Conservation (phyloP, 2,797 vertebrate genomes). For the Acipenser transmontanus region DNA sequence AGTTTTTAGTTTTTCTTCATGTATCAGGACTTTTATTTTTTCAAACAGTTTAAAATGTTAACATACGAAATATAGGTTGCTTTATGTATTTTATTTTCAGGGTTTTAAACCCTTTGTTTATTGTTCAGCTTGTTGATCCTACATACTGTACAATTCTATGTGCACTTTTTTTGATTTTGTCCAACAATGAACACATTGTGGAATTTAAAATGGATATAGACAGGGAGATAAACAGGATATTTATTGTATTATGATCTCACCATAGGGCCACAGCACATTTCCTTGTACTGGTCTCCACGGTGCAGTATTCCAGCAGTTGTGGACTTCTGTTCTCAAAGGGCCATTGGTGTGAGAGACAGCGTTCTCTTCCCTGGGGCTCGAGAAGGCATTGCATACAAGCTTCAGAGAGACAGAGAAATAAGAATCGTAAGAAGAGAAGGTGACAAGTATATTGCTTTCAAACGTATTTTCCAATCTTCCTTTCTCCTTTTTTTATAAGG, state of each 20-base stretch:
- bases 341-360: not conserved
- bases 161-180: not conserved
- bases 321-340: not conserved
- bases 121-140: too few relatives aligned
- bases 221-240: too few relatives aligned
- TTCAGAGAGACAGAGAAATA: not conserved
- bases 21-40: too few relatives aligned
- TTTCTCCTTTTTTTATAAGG: not conserved
- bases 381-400: not conserved
- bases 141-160: not conserved
- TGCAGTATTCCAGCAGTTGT: not conserved
- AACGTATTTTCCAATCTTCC: not conserved
- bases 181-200: not conserved
- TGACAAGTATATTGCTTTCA: constrained; percentile 2
- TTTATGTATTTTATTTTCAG: too few relatives aligned
- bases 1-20: too few relatives aligned
- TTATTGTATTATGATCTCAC: too few relatives aligned
- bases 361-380: not conserved
- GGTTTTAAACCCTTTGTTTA: too few relatives aligned
- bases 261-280: too few relatives aligned
- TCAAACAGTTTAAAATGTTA: too few relatives aligned
- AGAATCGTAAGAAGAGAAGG: not conserved
- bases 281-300: too few relatives aligned
- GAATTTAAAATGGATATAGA: not conserved
- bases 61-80: too few relatives aligned